phyloP scores from a whole-genome alignment of 2,888 invertebrate species.

The Apamea epomidion region DNA sequence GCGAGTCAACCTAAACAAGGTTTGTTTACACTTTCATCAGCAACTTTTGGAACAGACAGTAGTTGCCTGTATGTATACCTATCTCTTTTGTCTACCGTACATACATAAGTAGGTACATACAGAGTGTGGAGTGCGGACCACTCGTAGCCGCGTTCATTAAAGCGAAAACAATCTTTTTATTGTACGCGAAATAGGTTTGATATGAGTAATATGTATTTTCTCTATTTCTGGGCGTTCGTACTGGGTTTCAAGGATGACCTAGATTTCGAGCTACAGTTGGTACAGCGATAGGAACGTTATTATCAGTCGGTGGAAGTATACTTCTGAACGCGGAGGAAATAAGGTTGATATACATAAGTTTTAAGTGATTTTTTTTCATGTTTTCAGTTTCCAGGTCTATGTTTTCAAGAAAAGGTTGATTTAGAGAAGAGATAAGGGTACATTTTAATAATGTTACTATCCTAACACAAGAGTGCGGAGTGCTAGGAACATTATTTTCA shows the following conservation, averaged over 20 bases:
- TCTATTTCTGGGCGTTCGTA: constrained; percentile 40
- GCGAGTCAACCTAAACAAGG: not conserved
- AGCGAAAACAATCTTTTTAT: constrained; percentile 57
- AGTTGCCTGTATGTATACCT: not conserved
- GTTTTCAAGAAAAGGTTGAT: not conserved
- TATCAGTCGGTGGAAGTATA: constrained; percentile 17
- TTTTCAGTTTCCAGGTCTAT: not conserved
- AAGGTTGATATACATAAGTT: not conserved
- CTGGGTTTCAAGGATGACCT: constrained; percentile 49
- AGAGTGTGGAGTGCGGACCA: constrained; percentile 11
- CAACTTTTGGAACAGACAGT: not conserved
- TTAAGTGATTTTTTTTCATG: not conserved
- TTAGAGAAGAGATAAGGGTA: not conserved
- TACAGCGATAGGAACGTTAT: constrained; percentile 24
- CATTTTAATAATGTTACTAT: not conserved
- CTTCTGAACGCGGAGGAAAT: constrained; percentile 1
- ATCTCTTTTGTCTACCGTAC: constrained; percentile 11
- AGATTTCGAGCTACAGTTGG: constrained; percentile 31
- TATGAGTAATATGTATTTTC: constrained; percentile 47
- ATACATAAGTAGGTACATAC: constrained; percentile 2
- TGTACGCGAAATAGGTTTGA: constrained; percentile 50
- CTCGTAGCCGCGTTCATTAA: constrained; percentile 54
- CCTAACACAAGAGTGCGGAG: not conserved
- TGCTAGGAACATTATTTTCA: not conserved
- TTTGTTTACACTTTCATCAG: not conserved